Evolutionary conservation across 2,113 vertebrate species (phyloP).

Genomic region (Bungarus multicinctus): DNA sequence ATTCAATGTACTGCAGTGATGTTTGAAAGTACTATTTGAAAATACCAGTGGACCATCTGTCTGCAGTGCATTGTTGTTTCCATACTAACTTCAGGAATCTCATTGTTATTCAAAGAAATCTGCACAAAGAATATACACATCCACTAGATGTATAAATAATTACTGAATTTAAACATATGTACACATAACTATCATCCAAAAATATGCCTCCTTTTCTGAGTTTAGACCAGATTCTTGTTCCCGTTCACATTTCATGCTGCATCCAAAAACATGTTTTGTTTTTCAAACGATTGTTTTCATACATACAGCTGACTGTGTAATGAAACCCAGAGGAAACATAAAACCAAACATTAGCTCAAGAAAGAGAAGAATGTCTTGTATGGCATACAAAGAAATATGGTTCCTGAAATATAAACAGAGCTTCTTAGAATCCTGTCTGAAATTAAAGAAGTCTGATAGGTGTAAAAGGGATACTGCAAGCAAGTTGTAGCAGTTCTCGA

Average conservation of each 20-base stretch:
- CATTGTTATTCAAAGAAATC: conserved; percentile 10
- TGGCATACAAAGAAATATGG: background rate
- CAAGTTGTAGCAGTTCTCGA: background rate
- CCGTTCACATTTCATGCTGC: background rate
- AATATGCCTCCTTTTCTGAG: background rate
- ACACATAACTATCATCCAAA: background rate
- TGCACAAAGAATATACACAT: background rate
- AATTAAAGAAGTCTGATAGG: background rate
- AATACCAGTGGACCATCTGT: background rate
- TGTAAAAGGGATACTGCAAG: background rate
- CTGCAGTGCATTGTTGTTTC: background rate
- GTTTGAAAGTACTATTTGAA: background rate
- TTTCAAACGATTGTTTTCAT: background rate
- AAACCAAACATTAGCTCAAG: background rate
- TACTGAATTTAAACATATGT: background rate
- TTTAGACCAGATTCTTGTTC: rapidly evolving
- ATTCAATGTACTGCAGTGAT: background rate
- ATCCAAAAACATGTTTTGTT: background rate
- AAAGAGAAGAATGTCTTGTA: background rate
- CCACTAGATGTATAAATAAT: background rate
- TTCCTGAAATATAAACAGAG: conserved; percentile 10
- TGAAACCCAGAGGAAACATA: background rate
- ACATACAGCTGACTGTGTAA: background rate
- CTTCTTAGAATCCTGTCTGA: background rate
- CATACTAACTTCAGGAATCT: background rate